phyloP scores from a whole-genome alignment of 2,888 invertebrate species.

The Chloroclysta siterata region DNA sequence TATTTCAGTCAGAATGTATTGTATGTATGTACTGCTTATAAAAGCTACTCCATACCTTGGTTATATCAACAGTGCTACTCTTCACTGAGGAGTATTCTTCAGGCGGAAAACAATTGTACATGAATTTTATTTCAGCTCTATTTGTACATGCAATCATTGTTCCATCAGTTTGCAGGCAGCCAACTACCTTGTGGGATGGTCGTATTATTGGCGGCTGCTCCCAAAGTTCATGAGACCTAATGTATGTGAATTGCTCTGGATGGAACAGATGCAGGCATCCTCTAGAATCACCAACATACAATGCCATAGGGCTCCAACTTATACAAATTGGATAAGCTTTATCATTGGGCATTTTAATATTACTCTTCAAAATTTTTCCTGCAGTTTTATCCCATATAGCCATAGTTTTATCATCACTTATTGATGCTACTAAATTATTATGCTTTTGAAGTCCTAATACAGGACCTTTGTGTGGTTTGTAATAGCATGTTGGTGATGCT shows the following conservation, averaged over 20 bases:
- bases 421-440: slow-evolving; percentile 81
- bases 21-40: background rate
- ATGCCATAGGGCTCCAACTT: slow-evolving; percentile 69
- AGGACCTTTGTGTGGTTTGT: slow-evolving; percentile 82
- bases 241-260: slow-evolving; percentile 62
- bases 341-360: slow-evolving; percentile 68
- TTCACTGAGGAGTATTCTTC: slow-evolving; percentile 65
- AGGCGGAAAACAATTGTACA: slow-evolving; percentile 76
- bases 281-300: slow-evolving; percentile 78
- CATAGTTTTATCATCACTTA: slow-evolving; percentile 85
- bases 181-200: slow-evolving; percentile 72
- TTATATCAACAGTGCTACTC: slow-evolving; percentile 72
- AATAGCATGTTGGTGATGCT: slow-evolving; percentile 64
- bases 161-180: slow-evolving; percentile 70
- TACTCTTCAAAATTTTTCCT: slow-evolving; percentile 68
- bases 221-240: slow-evolving; percentile 70
- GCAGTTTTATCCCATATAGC: slow-evolving; percentile 84
- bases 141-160: slow-evolving; percentile 76
- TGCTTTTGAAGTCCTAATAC: slow-evolving; percentile 72
- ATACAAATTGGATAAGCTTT: slow-evolving; percentile 75
- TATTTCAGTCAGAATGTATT: no score
- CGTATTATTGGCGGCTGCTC: slow-evolving; percentile 64
- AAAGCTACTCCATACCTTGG: slow-evolving; percentile 59
- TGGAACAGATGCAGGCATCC: slow-evolving; percentile 73
- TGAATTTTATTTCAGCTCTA: slow-evolving; percentile 75